Percentiles rank a stretch among this genome's conserved stretches.
Evolutionary conservation across 1,140 invertebrate species (phyloP).

Genomic region (Saxidomus purpurata): DNA sequence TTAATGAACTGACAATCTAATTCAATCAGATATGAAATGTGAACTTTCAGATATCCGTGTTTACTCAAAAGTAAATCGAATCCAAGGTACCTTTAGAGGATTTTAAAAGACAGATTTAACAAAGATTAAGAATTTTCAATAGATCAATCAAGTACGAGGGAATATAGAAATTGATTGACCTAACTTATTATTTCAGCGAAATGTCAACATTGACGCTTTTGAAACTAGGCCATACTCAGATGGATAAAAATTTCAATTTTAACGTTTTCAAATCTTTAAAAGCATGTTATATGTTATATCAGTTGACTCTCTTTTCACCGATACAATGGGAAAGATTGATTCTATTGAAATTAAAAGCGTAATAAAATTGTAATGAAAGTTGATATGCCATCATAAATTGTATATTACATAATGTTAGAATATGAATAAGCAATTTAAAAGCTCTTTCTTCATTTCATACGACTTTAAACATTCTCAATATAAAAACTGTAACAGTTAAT

Average conservation of each 20-base stretch:
- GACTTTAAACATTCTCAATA: too few relatives aligned
- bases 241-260: neutral
- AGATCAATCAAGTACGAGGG: neutral
- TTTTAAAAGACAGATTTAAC: neutral
- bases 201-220: slow-evolving; percentile 6
- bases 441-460: too few relatives aligned
- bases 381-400: too few relatives aligned
- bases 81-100: neutral
- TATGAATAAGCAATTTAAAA: too few relatives aligned
- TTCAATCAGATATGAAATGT: neutral
- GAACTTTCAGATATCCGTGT: neutral
- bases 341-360: too few relatives aligned
- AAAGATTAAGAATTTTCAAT: slow-evolving; percentile 16
- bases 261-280: neutral
- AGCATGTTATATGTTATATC: too few relatives aligned
- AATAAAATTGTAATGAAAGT: too few relatives aligned
- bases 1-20: too few relatives aligned
- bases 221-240: neutral
- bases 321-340: neutral
- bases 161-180: neutral
- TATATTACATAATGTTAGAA: too few relatives aligned
- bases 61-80: neutral
- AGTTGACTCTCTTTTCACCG: neutral
- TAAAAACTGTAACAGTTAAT: too few relatives aligned
- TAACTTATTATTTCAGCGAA: neutral